These are phyloP conservation scores for Epinephelus awoara DNA, from an alignment of 2,797 vertebrate species.

Conservation along the genomic window DNA sequence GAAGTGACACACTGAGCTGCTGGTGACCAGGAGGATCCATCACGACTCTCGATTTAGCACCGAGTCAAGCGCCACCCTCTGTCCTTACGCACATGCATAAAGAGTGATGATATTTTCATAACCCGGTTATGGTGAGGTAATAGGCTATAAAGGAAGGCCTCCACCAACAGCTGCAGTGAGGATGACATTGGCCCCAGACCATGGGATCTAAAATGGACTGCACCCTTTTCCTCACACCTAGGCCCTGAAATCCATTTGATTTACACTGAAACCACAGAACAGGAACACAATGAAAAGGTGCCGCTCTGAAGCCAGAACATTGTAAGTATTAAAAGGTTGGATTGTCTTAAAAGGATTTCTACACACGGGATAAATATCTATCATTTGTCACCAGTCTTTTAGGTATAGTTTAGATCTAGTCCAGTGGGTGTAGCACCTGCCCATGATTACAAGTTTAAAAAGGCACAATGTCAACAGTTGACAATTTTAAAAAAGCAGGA, in stretches of 20 bases:
- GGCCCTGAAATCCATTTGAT: constrained; percentile 14
- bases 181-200: constrained; percentile 72
- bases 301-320: neutral
- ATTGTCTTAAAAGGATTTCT: neutral
- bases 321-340: constrained; percentile 10
- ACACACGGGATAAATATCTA: neutral
- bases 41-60: constrained; percentile 69
- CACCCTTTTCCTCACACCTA: constrained; percentile 51
- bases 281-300: constrained; percentile 11
- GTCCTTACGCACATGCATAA: constrained; percentile 63
- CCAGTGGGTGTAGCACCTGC: neutral
- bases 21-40: constrained; percentile 38
- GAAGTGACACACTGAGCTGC: constrained; percentile 17
- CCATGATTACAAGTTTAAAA: neutral
- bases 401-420: constrained; percentile 9
- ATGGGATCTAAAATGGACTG: constrained; percentile 67
- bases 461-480: constrained; percentile 2
- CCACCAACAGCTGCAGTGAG: constrained; percentile 82
- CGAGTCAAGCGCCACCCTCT: constrained; percentile 55
- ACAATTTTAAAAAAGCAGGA: constrained; percentile 10
- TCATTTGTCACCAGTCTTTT: constrained; percentile 6
- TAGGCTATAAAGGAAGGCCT: constrained; percentile 79
- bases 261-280: constrained; percentile 40
- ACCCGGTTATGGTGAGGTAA: constrained; percentile 85
- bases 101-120: constrained; percentile 86